phyloP scores from a whole-genome alignment of 2,888 invertebrate species.

The Plutella xylostella region DNA sequence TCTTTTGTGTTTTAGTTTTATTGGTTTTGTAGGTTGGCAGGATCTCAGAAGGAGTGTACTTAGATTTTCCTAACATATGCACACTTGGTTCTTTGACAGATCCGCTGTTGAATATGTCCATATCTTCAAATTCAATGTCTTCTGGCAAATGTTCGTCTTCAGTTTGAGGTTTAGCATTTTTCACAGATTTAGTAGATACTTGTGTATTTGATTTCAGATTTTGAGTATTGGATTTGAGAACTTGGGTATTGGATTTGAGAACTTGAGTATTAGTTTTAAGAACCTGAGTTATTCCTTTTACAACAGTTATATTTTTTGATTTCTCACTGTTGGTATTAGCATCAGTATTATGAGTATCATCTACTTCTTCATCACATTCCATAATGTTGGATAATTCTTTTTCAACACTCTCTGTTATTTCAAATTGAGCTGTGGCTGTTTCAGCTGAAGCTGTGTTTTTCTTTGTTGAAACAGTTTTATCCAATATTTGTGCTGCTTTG shows the following conservation, averaged over 20 bases:
- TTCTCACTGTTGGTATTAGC: constrained; percentile 7
- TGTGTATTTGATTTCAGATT: too few species aligned
- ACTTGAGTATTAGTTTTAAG: too few species aligned
- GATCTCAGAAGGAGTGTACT: constrained; percentile 40
- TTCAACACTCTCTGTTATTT: constrained; percentile 55
- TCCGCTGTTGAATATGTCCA: constrained; percentile 48
- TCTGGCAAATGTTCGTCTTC: constrained; percentile 15
- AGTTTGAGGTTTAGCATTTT: constrained; percentile 1
- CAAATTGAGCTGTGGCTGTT: constrained; percentile 41
- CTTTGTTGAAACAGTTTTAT: constrained; percentile 32
- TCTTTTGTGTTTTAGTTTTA: constrained; percentile 27
- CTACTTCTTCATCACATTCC: constrained; percentile 26
- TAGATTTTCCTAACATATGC: constrained; percentile 28
- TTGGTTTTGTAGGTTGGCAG: constrained; percentile 29
- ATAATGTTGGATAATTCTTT: constrained; percentile 44
- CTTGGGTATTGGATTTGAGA: too few species aligned
- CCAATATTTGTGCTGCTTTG: constrained; percentile 6
- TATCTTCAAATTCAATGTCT: constrained; percentile 33
- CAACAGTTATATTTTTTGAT: neutral
- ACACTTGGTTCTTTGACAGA: constrained; percentile 38
- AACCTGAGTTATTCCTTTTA: constrained; percentile 3
- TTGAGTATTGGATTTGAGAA: too few species aligned
- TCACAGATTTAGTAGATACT: too few species aligned
- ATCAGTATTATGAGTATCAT: neutral
- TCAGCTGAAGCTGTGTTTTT: constrained; percentile 56